These are phyloP conservation scores for Odocoileus virginianus DNA, from an alignment of 2,113 vertebrate genomes.

Conservation along the genomic window DNA sequence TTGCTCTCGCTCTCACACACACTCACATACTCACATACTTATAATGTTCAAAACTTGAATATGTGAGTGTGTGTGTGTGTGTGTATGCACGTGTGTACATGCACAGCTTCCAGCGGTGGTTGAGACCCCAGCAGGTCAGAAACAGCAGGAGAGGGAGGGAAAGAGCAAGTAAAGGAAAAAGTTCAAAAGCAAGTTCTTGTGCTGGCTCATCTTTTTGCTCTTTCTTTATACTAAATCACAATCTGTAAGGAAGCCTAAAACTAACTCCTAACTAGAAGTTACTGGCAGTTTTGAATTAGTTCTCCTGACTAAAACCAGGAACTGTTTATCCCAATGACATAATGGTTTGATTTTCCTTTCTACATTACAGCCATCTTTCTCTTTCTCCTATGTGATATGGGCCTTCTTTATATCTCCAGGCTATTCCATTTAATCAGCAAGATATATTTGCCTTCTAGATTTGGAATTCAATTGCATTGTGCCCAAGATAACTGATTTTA, in stretches of 20 bases:
- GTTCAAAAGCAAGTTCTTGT: background rate
- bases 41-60: background rate
- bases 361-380: background rate
- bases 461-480: constrained; percentile 37
- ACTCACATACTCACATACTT: background rate
- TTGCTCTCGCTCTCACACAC: background rate
- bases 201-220: background rate
- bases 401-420: constrained; percentile 3
- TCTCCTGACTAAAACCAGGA: constrained; percentile 27
- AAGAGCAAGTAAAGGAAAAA: background rate
- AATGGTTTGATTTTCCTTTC: constrained; percentile 22
- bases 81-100: background rate
- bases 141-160: background rate
- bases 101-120: background rate
- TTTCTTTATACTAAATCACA: background rate
- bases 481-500: constrained; percentile 9
- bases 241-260: background rate
- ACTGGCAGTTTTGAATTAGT: constrained; percentile 9
- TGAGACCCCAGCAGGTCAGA: background rate
- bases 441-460: constrained; percentile 5
- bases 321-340: constrained; percentile 9
- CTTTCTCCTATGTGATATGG: background rate
- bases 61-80: background rate
- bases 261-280: constrained; percentile 19
- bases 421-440: constrained; percentile 36